Percentiles rank a stretch among this genome's conserved stretches.
Conservation (phyloP, 2,113 vertebrate genomes). For the Falcunculus frontatus region DNA sequence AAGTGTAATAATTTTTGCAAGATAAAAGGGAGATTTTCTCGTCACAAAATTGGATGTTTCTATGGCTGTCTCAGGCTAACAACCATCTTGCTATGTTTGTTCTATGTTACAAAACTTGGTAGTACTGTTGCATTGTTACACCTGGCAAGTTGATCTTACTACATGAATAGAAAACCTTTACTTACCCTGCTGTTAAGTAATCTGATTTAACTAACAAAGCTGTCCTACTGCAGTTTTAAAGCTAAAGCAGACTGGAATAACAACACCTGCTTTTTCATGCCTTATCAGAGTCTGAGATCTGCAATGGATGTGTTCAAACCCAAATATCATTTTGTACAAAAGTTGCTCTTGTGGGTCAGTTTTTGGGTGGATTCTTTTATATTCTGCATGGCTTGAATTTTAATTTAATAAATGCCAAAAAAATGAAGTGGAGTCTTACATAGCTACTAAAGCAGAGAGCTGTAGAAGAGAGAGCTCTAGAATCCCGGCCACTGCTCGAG, state of each 20-base stretch:
- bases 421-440: neutral
- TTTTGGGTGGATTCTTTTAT: neutral
- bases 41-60: neutral
- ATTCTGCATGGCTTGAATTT: neutral
- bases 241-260: neutral
- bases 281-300: neutral
- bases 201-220: neutral
- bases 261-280: neutral
- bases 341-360: neutral
- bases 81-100: neutral
- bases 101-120: neutral
- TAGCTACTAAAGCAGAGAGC: neutral
- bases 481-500: neutral
- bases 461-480: neutral
- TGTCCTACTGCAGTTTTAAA: neutral
- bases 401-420: neutral
- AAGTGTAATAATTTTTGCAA: neutral
- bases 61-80: neutral
- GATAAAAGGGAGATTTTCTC: neutral
- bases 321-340: neutral
- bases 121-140: neutral
- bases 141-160: neutral
- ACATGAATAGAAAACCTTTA: neutral
- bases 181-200: neutral
- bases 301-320: neutral